These are phyloP conservation scores for Hecatera dysodea DNA, from an alignment of 2,888 invertebrate species.

Conservation along the genomic window DNA sequence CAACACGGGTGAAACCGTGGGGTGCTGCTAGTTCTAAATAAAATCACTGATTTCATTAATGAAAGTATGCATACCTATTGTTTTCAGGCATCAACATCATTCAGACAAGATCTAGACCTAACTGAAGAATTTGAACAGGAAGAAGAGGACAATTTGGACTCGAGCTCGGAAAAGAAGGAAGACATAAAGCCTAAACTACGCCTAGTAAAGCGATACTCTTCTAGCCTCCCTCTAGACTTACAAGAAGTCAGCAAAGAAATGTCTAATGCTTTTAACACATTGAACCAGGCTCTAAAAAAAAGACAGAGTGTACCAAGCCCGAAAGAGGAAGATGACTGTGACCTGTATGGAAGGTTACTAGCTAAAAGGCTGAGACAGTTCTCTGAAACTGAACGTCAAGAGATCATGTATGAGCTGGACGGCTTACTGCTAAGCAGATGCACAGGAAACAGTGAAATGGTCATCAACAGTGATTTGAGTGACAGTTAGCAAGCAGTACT, in stretches of 20 bases:
- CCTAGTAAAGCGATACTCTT: constrained; percentile 12
- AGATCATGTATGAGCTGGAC: constrained; percentile 65
- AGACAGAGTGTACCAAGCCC: constrained; percentile 18
- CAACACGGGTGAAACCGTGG: no score
- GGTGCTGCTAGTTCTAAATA: no score
- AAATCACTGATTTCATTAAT: not conserved
- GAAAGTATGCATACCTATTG: not conserved
- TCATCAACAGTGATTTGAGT: constrained; percentile 47
- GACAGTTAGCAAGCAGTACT: constrained; percentile 29
- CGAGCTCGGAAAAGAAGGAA: constrained; percentile 35
- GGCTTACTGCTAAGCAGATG: constrained; percentile 57
- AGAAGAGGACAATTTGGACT: constrained; percentile 38
- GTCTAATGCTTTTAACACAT: constrained; percentile 43
- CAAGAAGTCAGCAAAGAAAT: constrained; percentile 52
- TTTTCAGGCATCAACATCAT: constrained; percentile 46
- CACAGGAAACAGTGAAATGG: constrained; percentile 28
- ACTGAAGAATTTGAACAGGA: constrained; percentile 42
- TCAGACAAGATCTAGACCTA: constrained; percentile 28
- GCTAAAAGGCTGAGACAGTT: constrained; percentile 64
- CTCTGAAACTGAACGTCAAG: constrained; percentile 61
- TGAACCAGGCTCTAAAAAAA: constrained; percentile 49
- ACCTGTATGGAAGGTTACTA: constrained; percentile 60
- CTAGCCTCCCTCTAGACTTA: constrained; percentile 42
- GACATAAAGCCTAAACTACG: constrained; percentile 37
- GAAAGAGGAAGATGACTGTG: constrained; percentile 53